Percentiles rank a stretch among this genome's conserved stretches.
phyloP scores from a whole-genome alignment of 2,797 vertebrate genomes.

The Phoebastria nigripes region DNA sequence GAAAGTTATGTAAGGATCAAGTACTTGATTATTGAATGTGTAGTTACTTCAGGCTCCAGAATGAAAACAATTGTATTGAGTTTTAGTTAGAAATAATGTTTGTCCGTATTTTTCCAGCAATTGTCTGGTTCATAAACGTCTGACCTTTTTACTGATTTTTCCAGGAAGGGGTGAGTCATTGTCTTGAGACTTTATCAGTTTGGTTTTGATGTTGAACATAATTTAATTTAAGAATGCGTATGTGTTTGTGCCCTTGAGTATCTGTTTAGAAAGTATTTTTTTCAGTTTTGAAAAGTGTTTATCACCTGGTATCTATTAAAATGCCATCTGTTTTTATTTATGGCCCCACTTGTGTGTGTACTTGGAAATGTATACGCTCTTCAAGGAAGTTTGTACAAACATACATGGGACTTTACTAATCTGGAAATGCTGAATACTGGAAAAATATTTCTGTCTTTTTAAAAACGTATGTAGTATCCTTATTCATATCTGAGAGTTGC shows the following conservation, averaged over 20 bases:
- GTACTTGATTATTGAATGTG: neutral
- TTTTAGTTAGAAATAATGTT: constrained; percentile 24
- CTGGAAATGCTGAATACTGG: neutral
- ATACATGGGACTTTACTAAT: neutral
- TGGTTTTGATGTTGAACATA: neutral
- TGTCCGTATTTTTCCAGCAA: constrained; percentile 42
- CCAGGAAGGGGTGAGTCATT: constrained; percentile 51
- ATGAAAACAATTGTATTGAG: neutral
- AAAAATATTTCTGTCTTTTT: neutral
- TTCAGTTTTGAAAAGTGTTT: neutral
- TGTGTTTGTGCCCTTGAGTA: neutral
- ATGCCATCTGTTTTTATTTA: neutral
- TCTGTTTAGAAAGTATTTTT: neutral
- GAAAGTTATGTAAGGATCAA: neutral
- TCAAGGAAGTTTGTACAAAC: neutral
- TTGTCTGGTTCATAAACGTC: constrained; percentile 44
- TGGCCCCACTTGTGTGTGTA: neutral
- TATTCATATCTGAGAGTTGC: neutral
- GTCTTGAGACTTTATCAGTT: constrained; percentile 17
- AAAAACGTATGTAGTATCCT: neutral
- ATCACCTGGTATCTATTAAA: neutral
- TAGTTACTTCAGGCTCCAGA: neutral
- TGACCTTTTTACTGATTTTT: constrained; percentile 44
- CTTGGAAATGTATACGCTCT: neutral
- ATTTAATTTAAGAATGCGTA: neutral